Evolutionary conservation across 2,888 invertebrate species (phyloP), one percentile per base, ranked within the genome.

Genomic region (Pyralis farinalis): DNA sequence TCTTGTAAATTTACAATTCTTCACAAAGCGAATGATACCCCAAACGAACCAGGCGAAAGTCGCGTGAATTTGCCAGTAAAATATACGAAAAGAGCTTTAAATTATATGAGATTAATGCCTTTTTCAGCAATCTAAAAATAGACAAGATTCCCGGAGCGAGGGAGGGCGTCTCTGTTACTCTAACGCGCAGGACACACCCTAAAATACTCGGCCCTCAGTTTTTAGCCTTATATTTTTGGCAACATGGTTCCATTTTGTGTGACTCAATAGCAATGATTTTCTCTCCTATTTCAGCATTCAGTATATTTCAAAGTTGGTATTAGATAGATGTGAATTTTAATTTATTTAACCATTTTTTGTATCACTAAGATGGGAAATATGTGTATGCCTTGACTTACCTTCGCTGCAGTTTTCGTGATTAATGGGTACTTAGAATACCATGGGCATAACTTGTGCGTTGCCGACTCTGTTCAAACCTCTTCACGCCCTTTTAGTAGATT

Each of bases 101-200:
- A 53, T 65, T 58, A 46, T 48, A 53, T 42, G 50, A 47, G 50
- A 50, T 55, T 55, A 55, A 55, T 49, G 60, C 55, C 59, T 57
- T 64, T 66, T 70, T 56, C 62, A 63, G 62, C 58, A 53, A 40
- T 59, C 71, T 71, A 71, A 66, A 72, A 70, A 71, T 71, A 71
- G 71, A 63, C 39, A 40, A 44, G 46, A 21, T 45, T 45, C 46
- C 56, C 47, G 58, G 57, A 51, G 47, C 44, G 41, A 44, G 46
- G 50, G 53, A 33, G 46, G 40, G 41, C 44, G 39, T 32, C 44
- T 41, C 43, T 45, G 43, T 40, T 32, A 37, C 30, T 22, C 40
- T 43, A 49, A 34, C 48, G 53, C 56, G 53, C 52, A 53, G 52
- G 51, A 44, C 47, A 41, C 42, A 12, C 34, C 48, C 46, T 34